These are phyloP conservation scores for Drosophila nebulosa DNA, from an alignment of 1,140 invertebrate genomes.

Conservation along the genomic window DNA sequence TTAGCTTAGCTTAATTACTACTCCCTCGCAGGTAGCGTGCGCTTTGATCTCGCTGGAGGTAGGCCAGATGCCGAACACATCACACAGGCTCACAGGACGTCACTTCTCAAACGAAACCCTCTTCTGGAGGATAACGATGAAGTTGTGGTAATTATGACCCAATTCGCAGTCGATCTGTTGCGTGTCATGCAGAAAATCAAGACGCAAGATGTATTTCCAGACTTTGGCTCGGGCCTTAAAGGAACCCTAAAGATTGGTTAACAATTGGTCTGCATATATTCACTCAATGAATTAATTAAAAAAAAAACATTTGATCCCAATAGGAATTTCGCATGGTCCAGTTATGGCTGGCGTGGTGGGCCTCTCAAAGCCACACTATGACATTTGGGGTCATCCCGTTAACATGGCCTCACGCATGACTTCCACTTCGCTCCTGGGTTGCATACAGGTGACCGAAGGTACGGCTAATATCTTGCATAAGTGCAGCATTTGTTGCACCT, in stretches of 20 bases:
- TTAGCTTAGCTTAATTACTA: too few species aligned
- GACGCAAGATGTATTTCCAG: not conserved
- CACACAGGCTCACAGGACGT: not conserved
- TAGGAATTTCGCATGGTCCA: conserved; percentile 89
- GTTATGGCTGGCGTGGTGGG: conserved; percentile 95
- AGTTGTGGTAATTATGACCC: conserved; percentile 22
- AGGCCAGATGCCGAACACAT: too few species aligned
- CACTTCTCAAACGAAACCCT: not conserved
- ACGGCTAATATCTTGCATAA: conserved; percentile 87
- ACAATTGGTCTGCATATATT: too few species aligned
- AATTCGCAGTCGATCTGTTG: conserved; percentile 38
- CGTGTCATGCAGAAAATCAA: conserved; percentile 28
- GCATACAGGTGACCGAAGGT: conserved; percentile 89
- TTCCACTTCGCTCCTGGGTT: conserved; percentile 87
- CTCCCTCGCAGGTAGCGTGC: conserved; percentile 1
- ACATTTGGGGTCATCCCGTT: conserved; percentile 96
- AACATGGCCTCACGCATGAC: conserved; percentile 96
- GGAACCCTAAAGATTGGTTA: conserved; percentile 39
- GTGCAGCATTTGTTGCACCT: conserved; percentile 85
- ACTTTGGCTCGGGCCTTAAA: not conserved
- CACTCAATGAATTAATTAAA: too few species aligned
- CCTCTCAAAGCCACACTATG: conserved; percentile 88
- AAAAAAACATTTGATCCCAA: not conserved
- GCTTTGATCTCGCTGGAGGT: not conserved
- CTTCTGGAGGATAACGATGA: not conserved